A percentile compares a stretch with the other conserved stretches of the same genome.
Evolutionary conservation across 2,113 vertebrate genomes (phyloP).

Genomic region (Aldabrachelys gigantea): DNA sequence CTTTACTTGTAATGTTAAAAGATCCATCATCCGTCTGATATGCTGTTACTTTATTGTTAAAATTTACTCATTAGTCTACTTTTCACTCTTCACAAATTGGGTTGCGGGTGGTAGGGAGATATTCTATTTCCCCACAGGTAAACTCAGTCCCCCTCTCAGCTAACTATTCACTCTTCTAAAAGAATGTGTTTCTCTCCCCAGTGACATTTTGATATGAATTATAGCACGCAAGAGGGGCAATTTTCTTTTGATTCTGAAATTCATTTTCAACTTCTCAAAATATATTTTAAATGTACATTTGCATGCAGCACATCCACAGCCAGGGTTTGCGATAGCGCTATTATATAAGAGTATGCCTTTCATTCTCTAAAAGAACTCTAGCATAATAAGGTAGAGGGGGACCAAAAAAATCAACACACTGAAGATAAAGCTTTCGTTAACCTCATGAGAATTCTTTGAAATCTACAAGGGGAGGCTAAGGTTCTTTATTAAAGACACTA

Average conservation of each 20-base stretch:
- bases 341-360: conserved; percentile 28
- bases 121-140: conserved; percentile 14
- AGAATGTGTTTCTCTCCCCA: conserved; percentile 13
- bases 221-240: conserved; percentile 27
- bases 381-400: neutral
- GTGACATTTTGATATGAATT: conserved; percentile 5
- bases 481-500: neutral
- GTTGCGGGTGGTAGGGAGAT: neutral
- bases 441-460: neutral
- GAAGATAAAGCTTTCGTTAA: neutral
- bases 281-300: neutral
- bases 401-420: neutral
- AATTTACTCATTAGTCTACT: conserved; percentile 59
- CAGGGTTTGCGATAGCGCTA: neutral
- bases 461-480: neutral
- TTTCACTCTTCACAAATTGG: conserved; percentile 23
- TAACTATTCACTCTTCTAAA: neutral
- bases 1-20: neutral
- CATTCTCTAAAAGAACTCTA: neutral
- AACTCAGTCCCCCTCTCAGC: conserved; percentile 30
- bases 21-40: neutral
- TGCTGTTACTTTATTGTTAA: conserved; percentile 45
- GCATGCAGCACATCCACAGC: neutral
- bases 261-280: conserved; percentile 29
- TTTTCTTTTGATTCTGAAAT: conserved; percentile 54